These are phyloP conservation scores for Sinodicranocentrus sp. DNA, from an alignment of 2,888 invertebrate genomes.

Conservation along the genomic window DNA sequence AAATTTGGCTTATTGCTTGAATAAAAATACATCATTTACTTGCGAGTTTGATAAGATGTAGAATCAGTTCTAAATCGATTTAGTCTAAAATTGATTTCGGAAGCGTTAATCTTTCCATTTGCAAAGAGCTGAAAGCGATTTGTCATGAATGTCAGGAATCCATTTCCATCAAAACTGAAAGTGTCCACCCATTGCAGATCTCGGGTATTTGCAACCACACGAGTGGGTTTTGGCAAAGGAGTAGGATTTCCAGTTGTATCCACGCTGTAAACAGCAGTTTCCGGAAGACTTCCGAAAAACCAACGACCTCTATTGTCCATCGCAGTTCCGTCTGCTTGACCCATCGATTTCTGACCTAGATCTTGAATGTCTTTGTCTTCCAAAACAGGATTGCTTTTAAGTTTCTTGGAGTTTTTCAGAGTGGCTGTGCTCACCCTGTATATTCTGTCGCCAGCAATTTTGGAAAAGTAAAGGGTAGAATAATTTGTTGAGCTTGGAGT, in stretches of 20 bases:
- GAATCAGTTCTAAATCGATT: constrained; percentile 37
- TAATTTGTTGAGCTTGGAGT: constrained; percentile 33
- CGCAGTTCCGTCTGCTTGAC: constrained; percentile 44
- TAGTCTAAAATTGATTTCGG: constrained; percentile 39
- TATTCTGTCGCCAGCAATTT: constrained; percentile 44
- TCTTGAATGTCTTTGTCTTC: constrained; percentile 11
- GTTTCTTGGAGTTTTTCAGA: constrained; percentile 12
- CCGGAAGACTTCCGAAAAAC: constrained; percentile 43
- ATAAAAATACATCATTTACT: too few species aligned
- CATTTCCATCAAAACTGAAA: constrained; percentile 22
- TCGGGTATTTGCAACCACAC: not conserved
- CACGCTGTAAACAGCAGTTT: constrained; percentile 37
- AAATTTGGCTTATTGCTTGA: too few species aligned
- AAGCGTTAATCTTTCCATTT: constrained; percentile 14
- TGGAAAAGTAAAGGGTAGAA: constrained; percentile 40
- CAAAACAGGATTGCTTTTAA: constrained; percentile 36
- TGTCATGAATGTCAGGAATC: constrained; percentile 26
- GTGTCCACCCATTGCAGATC: constrained; percentile 49
- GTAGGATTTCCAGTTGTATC: constrained; percentile 30
- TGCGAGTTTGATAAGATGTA: not conserved
- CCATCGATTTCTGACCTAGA: constrained; percentile 35
- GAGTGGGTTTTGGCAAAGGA: not conserved
- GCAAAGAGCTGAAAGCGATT: constrained; percentile 28
- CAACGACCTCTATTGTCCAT: constrained; percentile 48
- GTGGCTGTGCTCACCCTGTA: constrained; percentile 18